Evolutionary conservation across 1,140 invertebrate genomes (phyloP), one percentile per base, ranked within the genome.

Genomic region (Sesamia nonagrioides): DNA sequence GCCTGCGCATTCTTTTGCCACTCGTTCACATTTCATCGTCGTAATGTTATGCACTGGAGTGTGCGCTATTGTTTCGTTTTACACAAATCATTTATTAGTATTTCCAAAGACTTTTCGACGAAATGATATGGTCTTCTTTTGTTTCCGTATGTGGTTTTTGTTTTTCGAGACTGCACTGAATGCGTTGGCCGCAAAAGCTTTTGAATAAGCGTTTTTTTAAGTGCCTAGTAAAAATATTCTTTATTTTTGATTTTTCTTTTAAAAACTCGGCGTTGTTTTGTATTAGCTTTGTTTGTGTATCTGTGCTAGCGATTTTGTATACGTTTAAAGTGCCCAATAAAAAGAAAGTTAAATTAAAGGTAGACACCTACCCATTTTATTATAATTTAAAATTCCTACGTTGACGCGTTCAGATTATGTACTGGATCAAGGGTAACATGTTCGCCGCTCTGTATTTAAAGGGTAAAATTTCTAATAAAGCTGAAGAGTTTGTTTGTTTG

Each of bases 61-160:
- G 58, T 76, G 6, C 45, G 6, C 74, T 54, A 73, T 76, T 76
- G 74, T 76, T 76, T 61, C 50, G 13, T 9, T 52, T 40, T 66
- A 75, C 48, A 42, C 17, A 18, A 72, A 56, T 33, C 54, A 60
- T 58, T 40, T 35, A 35, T 33, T 52, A 27, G 60, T 60, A 27
- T 60, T 60, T 69, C 37, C 37, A 42, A 66, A 66, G 35, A 18
- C n/a, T 17, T 42, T 66, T 66, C 37, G 61, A 66, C 61, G 27
- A 37, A 50, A 69, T n/a, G 17, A 17, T n/a, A 11, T 33, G 17
- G 9, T 11, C 17, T 11, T 11, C 42, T 48, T 66, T 69, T 48
- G 42, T 69, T 69, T 33, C 63, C 21, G 15, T 15, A 7, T 17
- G 6, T 13, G 6, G 48, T 68, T 50, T 48, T 48, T 68, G 6